phyloP scores from a whole-genome alignment of 2,113 vertebrate genomes.

The Etheostoma spectabile region DNA sequence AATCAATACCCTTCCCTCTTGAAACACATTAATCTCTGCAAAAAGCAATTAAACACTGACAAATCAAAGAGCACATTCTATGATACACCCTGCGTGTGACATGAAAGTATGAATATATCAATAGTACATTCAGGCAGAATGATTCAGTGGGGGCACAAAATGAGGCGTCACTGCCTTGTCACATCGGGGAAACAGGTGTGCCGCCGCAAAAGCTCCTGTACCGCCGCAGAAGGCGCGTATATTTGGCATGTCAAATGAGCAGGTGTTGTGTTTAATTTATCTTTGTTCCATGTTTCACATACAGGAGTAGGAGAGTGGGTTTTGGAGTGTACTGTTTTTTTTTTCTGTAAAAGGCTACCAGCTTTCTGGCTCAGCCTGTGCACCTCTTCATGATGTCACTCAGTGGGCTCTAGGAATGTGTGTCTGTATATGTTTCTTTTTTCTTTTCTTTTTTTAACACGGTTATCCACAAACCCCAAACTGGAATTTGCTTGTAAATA shows the following conservation, averaged over 20 bases:
- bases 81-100: conserved; percentile 48
- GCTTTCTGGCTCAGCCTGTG: conserved; percentile 55
- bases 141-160: conserved; percentile 68
- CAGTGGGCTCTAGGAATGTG: conserved; percentile 20
- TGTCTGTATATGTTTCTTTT: conserved; percentile 12
- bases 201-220: conserved; percentile 55
- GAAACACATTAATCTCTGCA: conserved; percentile 54
- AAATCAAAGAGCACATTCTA: conserved; percentile 66
- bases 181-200: conserved; percentile 80
- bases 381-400: conserved; percentile 43
- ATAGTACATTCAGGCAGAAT: conserved; percentile 73
- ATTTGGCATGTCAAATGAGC: conserved; percentile 82
- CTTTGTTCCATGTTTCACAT: conserved; percentile 83
- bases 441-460: neutral
- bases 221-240: conserved; percentile 59
- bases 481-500: conserved; percentile 35
- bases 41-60: conserved; percentile 66
- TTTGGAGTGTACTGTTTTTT: conserved; percentile 40
- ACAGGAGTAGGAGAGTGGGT: conserved; percentile 50
- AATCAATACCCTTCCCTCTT: conserved; percentile 60
- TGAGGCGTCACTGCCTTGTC: conserved; percentile 70
- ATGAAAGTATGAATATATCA: conserved; percentile 77
- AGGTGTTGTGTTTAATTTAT: conserved; percentile 86
- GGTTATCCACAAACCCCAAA: conserved; percentile 4
- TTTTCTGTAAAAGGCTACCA: conserved; percentile 35